Conservation (phyloP, 2,888 invertebrate species). For the Spodoptera picta region DNA sequence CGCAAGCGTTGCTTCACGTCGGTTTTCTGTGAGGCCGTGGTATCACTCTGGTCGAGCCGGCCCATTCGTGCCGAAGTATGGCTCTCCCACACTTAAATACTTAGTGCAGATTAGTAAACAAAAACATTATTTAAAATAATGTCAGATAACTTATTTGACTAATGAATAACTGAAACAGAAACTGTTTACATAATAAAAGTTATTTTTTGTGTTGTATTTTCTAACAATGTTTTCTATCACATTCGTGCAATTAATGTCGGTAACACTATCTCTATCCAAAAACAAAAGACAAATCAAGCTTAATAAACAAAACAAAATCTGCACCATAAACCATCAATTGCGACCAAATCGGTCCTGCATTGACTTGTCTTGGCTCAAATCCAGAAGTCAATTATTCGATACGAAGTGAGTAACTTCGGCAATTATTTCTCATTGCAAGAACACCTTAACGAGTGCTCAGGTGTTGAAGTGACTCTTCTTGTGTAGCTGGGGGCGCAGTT, state of each 20-base stretch:
- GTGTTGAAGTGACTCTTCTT: conserved; percentile 74
- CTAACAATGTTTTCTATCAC: too few relatives aligned
- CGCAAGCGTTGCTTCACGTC: too few relatives aligned
- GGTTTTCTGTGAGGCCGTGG: too few relatives aligned
- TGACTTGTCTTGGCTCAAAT: conserved; percentile 71
- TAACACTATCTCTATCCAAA: neutral
- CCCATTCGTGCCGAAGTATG: too few relatives aligned
- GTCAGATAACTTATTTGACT: too few relatives aligned
- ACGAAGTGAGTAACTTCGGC: conserved; percentile 72
- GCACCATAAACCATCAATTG: conserved; percentile 41
- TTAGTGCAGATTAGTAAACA: too few relatives aligned
- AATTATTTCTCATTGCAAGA: conserved; percentile 83
- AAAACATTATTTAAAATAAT: too few relatives aligned
- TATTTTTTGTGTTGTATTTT: too few relatives aligned
- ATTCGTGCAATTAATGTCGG: neutral
- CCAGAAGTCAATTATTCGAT: conserved; percentile 84
- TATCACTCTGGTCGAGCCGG: too few relatives aligned
- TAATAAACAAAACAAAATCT: conserved; percentile 15
- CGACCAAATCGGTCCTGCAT: conserved; percentile 38
- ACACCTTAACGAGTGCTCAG: conserved; percentile 80
- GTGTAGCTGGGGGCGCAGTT: conserved; percentile 67
- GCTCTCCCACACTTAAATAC: too few relatives aligned
- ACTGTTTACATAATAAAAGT: too few relatives aligned
- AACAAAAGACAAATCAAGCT: conserved; percentile 13
- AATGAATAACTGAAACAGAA: too few relatives aligned